Base-by-base conservation (phyloP, 2,797 vertebrate genomes). In the Sphaeramia orbicularis region DNA sequence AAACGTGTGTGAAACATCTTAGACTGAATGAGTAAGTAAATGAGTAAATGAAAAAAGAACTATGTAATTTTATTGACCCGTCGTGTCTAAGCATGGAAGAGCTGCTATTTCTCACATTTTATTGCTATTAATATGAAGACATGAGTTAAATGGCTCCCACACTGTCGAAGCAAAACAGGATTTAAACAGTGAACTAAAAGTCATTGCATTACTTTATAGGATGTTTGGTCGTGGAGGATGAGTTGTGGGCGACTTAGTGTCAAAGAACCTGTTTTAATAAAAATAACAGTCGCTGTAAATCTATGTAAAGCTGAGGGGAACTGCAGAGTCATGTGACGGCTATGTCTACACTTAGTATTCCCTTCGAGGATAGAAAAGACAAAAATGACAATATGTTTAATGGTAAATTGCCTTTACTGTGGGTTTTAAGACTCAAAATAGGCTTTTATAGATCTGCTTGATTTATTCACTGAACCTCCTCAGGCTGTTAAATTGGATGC, bases 381-480 rank as follows among this genome's bases (percentile, higher is more conserved):
- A 30, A 8, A 8, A 10, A 21, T 44, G 19, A 40, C n/a, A 24
- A 11, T 15, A 42, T 18, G 36, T 53, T 24, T 40, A 54, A 56
- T 19, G 9, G 9, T 2, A 53, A 13, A 69, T 65, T 9, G 19
- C 45, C 48, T 67, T 56, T 43, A 50, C 12, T 30, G 10, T 53
- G 16, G 69, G 48, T 66, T 65, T 63, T 43, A 1, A 14, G 11
- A 53, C 9, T 48, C 44, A 8, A 57, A 14, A 71, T 24, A 16
- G 15, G 45, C 37, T 3, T 9, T 15, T 12, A n/a, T 15, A 15
- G 30, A 50, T 37, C 24, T 51, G 10, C 18, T 54, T 44, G 30
- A 61, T 61, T 65, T 52, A 27, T 55, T 63, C 24, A 12, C 8
- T 44, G 6, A 56, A 58, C 47, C 43, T 70, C 6, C 62, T 45